phyloP scores from a whole-genome alignment of 2,797 vertebrate species.

The Enoplosus armatus region DNA sequence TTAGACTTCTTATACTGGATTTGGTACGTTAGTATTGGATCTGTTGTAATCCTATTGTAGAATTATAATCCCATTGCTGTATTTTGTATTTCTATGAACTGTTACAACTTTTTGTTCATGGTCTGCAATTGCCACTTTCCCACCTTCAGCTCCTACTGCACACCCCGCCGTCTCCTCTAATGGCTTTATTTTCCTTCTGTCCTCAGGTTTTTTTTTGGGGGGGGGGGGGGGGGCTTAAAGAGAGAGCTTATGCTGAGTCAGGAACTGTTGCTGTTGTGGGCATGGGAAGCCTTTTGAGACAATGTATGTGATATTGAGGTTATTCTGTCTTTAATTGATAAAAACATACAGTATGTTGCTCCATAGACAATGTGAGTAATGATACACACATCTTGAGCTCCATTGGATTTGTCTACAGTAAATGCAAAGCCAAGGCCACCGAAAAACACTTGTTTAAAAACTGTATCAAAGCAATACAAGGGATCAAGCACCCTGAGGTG shows the following conservation, averaged over 20 bases:
- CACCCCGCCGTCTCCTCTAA: not conserved
- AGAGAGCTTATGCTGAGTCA: conserved; percentile 1
- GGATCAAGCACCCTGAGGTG: no score
- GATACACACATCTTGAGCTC: not conserved
- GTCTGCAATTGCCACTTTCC: conserved; percentile 19
- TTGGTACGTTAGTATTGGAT: conserved; percentile 43
- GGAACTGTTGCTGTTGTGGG: conserved; percentile 23
- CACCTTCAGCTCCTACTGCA: conserved; percentile 25
- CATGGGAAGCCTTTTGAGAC: not conserved
- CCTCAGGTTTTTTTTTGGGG: not conserved
- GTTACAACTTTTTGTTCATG: conserved; percentile 40
- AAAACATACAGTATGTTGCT: not conserved
- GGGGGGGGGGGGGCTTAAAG: conserved; percentile 1
- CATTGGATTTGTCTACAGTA: not conserved
- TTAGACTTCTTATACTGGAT: conserved; percentile 29
- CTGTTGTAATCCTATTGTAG: conserved; percentile 44
- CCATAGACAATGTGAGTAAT: not conserved
- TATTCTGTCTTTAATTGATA: conserved; percentile 1
- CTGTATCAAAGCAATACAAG: no score
- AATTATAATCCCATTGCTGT: conserved; percentile 50
- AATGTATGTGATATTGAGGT: not conserved
- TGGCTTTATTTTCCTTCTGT: no score
- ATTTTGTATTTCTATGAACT: conserved; percentile 37
- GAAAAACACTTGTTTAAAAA: no score
- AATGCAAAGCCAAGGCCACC: not conserved